These are phyloP conservation scores for Notiomystis cincta DNA, from an alignment of 2,113 vertebrate genomes.

Conservation along the genomic window DNA sequence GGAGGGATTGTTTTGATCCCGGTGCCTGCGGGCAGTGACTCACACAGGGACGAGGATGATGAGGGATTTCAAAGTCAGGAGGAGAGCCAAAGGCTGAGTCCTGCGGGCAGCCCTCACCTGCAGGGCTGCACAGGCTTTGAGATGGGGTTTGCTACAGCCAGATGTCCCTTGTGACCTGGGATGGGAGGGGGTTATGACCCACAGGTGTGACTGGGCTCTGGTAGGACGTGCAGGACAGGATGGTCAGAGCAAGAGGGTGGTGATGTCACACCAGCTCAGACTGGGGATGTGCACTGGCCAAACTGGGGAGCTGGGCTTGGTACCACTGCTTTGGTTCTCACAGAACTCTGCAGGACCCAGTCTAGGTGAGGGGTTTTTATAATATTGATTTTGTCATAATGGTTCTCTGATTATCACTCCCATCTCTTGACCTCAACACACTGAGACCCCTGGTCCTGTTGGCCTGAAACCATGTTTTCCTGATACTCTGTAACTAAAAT, in stretches of 20 bases:
- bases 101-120: not conserved
- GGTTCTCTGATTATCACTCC: not conserved
- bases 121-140: not conserved
- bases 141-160: fast-evolving
- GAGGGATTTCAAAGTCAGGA: not conserved
- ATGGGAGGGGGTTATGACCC: not conserved
- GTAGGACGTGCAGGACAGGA: not conserved
- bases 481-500: not conserved
- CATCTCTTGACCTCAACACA: not conserved
- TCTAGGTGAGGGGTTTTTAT: not conserved
- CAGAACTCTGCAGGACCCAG: not conserved
- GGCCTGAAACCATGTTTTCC: not conserved
- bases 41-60: not conserved
- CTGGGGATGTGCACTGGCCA: not conserved
- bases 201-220: not conserved
- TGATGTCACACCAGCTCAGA: not conserved
- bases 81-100: not conserved
- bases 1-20: not conserved
- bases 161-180: not conserved
- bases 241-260: fast-evolving
- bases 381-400: not conserved
- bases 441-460: not conserved
- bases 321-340: not conserved
- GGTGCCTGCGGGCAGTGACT: not conserved
- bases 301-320: not conserved